Percentiles rank a stretch among this genome's conserved stretches.
phyloP scores from a whole-genome alignment of 2,113 vertebrate species.

The Malurus melanocephalus region DNA sequence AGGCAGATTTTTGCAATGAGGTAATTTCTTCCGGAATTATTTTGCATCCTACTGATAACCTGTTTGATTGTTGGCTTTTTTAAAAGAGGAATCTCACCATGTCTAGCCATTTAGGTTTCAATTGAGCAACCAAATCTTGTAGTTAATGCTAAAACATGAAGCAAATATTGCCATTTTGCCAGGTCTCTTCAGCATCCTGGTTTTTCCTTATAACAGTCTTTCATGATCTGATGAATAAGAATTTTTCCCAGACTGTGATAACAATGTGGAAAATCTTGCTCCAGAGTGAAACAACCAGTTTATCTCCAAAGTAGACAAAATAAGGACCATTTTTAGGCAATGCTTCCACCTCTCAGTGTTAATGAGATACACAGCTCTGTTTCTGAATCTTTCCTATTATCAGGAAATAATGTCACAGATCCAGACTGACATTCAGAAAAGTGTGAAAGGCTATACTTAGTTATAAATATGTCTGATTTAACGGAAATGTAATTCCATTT shows the following conservation, averaged over 20 bases:
- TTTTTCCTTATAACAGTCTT: neutral
- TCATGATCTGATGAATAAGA: neutral
- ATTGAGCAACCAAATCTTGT: neutral
- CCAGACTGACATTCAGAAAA: neutral
- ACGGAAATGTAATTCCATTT: neutral
- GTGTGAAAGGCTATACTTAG: neutral
- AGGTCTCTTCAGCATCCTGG: neutral
- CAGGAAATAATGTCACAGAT: neutral
- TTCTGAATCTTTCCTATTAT: neutral
- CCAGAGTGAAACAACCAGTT: neutral
- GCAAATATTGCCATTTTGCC: neutral
- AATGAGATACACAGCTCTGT: neutral
- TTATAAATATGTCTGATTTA: neutral
- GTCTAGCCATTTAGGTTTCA: neutral
- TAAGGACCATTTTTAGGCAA: neutral
- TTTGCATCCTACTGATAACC: neutral
- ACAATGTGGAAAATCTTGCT: neutral
- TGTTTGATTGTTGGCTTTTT: neutral
- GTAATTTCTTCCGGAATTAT: neutral
- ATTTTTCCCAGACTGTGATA: neutral
- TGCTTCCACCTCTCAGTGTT: neutral
- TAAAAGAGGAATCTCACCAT: neutral
- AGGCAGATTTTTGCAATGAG: neutral
- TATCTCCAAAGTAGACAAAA: neutral
- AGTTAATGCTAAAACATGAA: neutral